Evolutionary conservation across 2,113 vertebrate species (phyloP), one percentile per base, ranked within the genome.

Genomic region (Gambusia affinis): DNA sequence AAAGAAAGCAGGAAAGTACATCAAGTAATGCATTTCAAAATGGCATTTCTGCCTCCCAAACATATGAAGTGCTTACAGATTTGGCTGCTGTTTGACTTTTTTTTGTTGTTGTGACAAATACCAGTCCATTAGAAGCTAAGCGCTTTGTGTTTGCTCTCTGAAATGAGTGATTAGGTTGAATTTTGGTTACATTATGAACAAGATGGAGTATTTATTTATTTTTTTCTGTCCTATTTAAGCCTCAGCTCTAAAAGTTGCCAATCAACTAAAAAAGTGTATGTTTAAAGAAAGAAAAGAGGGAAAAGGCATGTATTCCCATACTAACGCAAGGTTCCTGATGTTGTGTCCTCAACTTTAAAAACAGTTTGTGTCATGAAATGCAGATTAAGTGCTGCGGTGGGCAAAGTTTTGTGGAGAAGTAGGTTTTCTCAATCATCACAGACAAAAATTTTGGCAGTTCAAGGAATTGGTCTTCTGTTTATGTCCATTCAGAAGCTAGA

Each of bases 321-420:
- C 37, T 64, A 28, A 64, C 22, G 68, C 74, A 61, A 62, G 27
- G 31, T 8, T 31, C 51, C 67, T 2, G 19, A 5, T 60, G 62
- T 27, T 60, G n/a, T 44, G 2, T n/a, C 17, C 51, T 61, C 54
- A 79, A 84, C 64, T 75, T 85, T 80, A 85, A 86, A 75, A 82
- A 81, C 35, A 33, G 27, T 51, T 83, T 70, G 72, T 70, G 51
- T 76, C 81, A 75, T 88, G 72, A 74, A 60, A 82, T 82, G 64
- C 64, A 89, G 80, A 89, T 74, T 19, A 79, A 67, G 66, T 63
- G 44, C 4, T 11, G 31, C 65, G 44, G 71, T 61, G 68, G 71
- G 70, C 64, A 30, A 11, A 64, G 47, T 62, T 84, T 51, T 54
- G 42, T 1, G 11, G 37, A 47, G 70, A 79, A 65, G 69, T 33